Evolutionary conservation across 2,113 vertebrate species (phyloP).

Genomic region (Thamnaconus septentrionalis): DNA sequence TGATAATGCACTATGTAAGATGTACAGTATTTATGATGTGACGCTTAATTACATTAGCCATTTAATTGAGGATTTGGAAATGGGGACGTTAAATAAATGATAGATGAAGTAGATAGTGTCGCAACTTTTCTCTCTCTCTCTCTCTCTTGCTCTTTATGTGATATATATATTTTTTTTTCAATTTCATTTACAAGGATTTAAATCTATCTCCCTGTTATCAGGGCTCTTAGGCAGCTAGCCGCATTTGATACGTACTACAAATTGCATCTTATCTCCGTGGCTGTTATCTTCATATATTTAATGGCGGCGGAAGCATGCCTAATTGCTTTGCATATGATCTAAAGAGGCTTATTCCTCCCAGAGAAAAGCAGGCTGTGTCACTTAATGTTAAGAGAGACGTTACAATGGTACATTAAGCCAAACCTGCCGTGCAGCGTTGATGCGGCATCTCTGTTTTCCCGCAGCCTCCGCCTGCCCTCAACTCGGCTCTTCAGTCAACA

Average conservation of each 20-base stretch:
- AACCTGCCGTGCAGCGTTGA: slow-evolving; percentile 35
- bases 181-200: slow-evolving; percentile 68
- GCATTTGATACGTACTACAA: slow-evolving; percentile 67
- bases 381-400: slow-evolving; percentile 56
- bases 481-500: slow-evolving; percentile 20
- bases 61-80: slow-evolving; percentile 59
- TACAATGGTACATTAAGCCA: slow-evolving; percentile 48
- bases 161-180: slow-evolving; percentile 41
- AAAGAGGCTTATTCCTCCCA: slow-evolving; percentile 67
- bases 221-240: slow-evolving; percentile 71
- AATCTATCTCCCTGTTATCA: slow-evolving; percentile 63
- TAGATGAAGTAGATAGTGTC: slow-evolving; percentile 55
- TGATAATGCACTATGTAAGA: slow-evolving; percentile 41
- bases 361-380: slow-evolving; percentile 47
- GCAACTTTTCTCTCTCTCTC: slow-evolving; percentile 6
- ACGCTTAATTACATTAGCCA: slow-evolving; percentile 45
- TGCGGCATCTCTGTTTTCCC: neutral
- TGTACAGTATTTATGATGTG: slow-evolving; percentile 59
- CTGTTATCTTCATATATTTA: slow-evolving; percentile 69
- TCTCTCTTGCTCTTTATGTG: no score
- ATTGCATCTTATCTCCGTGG: slow-evolving; percentile 70
- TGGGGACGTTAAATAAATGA: slow-evolving; percentile 46
- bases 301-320: slow-evolving; percentile 68
- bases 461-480: no score
- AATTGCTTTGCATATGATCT: slow-evolving; percentile 75